Evolutionary conservation across 2,113 vertebrate species (phyloP).

Genomic region (Fulica atra): DNA sequence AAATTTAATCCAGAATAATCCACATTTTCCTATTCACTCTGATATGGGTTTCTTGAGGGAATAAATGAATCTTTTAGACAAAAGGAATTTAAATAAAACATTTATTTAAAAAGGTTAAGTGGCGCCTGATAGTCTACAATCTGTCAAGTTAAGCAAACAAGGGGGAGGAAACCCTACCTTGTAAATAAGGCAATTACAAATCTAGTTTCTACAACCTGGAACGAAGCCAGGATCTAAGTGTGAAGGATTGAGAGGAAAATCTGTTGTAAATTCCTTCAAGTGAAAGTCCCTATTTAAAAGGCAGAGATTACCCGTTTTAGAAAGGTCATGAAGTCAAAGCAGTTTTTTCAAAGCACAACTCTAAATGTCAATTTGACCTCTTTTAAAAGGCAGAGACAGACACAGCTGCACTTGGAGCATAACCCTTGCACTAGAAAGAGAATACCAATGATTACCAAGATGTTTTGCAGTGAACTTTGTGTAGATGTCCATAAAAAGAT

Average conservation of each 20-base stretch:
- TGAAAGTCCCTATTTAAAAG: constrained; percentile 19
- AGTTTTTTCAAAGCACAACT: constrained; percentile 14
- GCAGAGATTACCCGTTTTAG: background rate
- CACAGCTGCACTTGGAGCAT: background rate
- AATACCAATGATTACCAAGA: background rate
- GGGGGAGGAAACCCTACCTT: background rate
- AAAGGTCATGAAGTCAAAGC: constrained; percentile 28
- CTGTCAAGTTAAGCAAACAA: constrained; percentile 16
- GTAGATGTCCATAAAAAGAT: background rate
- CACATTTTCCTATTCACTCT: background rate
- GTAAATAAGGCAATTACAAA: constrained; percentile 52
- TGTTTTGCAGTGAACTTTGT: background rate
- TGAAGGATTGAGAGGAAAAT: constrained; percentile 17
- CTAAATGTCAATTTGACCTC: background rate
- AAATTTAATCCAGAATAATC: background rate
- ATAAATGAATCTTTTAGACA: background rate
- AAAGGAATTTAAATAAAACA: background rate
- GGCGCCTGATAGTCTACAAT: background rate
- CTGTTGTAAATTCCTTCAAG: constrained; percentile 37
- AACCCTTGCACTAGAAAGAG: background rate
- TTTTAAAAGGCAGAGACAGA: background rate
- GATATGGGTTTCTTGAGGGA: background rate
- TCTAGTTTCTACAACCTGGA: constrained; percentile 19
- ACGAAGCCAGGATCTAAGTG: background rate
- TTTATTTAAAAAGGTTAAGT: background rate